These are phyloP conservation scores for Thecocarcelia acutangulata DNA, from an alignment of 2,888 invertebrate species.

Conservation along the genomic window DNA sequence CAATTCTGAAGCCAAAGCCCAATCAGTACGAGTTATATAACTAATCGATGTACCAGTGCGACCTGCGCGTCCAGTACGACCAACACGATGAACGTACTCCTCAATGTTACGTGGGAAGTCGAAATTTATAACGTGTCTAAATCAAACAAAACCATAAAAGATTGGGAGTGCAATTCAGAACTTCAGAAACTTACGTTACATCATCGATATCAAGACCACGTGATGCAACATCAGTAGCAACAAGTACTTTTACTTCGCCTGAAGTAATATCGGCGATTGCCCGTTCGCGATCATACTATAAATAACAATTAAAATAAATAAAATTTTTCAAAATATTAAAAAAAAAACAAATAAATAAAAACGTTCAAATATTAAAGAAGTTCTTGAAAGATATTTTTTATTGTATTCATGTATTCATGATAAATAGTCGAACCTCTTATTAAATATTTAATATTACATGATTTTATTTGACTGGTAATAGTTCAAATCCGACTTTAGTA, in stretches of 20 bases:
- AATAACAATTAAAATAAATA: not conserved
- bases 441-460: too few species aligned
- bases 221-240: constrained; percentile 97
- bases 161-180: too few species aligned
- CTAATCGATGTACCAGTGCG: constrained; percentile 91
- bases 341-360: too few species aligned
- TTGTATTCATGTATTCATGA: too few species aligned
- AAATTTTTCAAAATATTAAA: not conserved
- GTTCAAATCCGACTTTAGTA: too few species aligned
- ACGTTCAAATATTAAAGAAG: too few species aligned
- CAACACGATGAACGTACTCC: constrained; percentile 96
- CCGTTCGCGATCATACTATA: constrained; percentile 86
- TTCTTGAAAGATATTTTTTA: too few species aligned
- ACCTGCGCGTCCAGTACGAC: constrained; percentile 96
- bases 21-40: constrained; percentile 90
- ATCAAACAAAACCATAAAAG: constrained; percentile 1
- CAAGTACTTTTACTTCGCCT: constrained; percentile 90
- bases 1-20: constrained; percentile 90
- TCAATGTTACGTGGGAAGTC: constrained; percentile 97
- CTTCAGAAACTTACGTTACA: too few species aligned
- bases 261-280: constrained; percentile 92
- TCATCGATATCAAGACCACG: constrained; percentile 92
- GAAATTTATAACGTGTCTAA: constrained; percentile 90
- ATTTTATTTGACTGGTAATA: too few species aligned
- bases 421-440: too few species aligned